Conservation (phyloP, 2,888 invertebrate genomes). For the Drosophila mayaguana region DNA sequence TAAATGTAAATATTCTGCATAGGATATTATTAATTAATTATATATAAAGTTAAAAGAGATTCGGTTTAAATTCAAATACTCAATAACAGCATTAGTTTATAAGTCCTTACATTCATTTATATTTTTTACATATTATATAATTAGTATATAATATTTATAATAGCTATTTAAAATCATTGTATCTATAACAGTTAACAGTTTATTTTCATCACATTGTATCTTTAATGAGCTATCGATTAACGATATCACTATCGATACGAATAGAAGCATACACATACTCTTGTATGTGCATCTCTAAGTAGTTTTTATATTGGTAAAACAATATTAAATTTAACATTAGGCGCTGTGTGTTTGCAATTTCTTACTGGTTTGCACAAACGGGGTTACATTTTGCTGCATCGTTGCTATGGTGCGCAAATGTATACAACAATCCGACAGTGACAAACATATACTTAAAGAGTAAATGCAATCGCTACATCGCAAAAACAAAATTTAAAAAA, state of each 20-base stretch:
- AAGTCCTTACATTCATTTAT: no score
- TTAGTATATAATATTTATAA: neutral
- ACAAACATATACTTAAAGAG: constrained; percentile 7
- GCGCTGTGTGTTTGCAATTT: neutral
- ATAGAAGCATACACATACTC: constrained; percentile 12
- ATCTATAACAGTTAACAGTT: no score
- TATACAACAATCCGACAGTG: constrained; percentile 6
- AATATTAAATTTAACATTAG: constrained; percentile 4
- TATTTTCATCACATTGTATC: neutral
- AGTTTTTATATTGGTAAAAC: constrained; percentile 4
- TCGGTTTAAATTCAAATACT: neutral
- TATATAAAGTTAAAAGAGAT: neutral
- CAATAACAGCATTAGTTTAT: neutral
- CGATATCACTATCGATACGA: constrained; percentile 11
- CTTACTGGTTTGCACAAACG: neutral
- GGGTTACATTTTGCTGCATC: constrained; percentile 1
- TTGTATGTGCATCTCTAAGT: constrained; percentile 16
- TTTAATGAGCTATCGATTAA: neutral
- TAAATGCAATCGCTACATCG: constrained; percentile 10
- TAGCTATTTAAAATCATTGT: neutral
- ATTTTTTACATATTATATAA: neutral
- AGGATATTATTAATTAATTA: no score
- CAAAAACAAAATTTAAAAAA: neutral
- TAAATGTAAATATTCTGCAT: neutral
- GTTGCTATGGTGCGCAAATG: constrained; percentile 19